Percentiles rank a stretch among this genome's conserved stretches.
Evolutionary conservation across 2,113 vertebrate genomes (phyloP).

Genomic region (Orycteropus afer): DNA sequence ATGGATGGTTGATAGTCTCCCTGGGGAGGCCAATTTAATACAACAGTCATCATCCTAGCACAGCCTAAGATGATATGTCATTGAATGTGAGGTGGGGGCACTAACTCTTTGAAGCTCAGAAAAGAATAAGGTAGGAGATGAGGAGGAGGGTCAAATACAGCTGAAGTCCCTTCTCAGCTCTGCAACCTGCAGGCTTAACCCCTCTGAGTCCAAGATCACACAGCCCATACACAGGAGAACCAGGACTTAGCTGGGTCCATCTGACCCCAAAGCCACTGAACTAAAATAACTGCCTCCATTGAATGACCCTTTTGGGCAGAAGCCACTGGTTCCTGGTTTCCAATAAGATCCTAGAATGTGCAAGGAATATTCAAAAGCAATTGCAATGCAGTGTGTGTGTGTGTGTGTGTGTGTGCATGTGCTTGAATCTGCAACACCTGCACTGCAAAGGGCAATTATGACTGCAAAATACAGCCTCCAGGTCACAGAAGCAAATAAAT

Average conservation of each 20-base stretch:
- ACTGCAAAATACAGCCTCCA: neutral
- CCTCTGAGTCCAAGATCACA: neutral
- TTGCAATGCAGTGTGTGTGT: neutral
- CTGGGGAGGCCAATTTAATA: accelerated
- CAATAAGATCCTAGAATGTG: neutral
- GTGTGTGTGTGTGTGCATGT: no score
- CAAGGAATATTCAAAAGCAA: neutral
- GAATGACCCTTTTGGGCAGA: neutral
- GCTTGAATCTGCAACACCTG: accelerated
- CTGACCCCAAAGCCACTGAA: neutral
- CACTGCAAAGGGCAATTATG: accelerated
- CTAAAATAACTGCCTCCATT: no score
- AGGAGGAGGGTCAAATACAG: neutral
- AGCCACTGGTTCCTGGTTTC: neutral
- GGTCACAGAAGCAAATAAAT: neutral
- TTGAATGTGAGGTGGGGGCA: neutral
- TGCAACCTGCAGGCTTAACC: neutral
- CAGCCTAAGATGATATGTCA: neutral
- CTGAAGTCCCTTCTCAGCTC: neutral
- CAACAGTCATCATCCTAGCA: neutral
- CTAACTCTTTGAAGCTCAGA: neutral
- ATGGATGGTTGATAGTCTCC: neutral
- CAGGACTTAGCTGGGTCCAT: neutral
- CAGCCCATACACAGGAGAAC: accelerated
- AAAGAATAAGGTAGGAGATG: no score